phyloP scores from a whole-genome alignment of 2,888 invertebrate species.

The Gerris lacustris region DNA sequence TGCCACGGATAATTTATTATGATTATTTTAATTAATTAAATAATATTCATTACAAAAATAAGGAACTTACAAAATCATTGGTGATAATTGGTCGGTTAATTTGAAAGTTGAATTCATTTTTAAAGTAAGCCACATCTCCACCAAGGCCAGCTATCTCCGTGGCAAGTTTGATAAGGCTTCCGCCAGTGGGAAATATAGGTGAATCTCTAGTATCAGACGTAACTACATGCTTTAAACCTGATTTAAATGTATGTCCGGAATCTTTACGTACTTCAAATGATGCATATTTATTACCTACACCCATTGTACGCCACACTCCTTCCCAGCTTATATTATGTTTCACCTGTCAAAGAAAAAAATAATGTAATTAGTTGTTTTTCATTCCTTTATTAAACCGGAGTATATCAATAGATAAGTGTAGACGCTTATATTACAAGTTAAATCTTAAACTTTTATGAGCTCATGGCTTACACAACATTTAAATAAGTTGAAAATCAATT shows the following conservation, averaged over 20 bases:
- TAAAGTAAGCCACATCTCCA: conserved; percentile 81
- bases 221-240: conserved; percentile 67
- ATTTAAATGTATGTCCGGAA: conserved; percentile 80
- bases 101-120: conserved; percentile 65
- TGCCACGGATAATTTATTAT: too few species aligned
- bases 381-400: too few species aligned
- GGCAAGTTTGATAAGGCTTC: conserved; percentile 54
- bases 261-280: conserved; percentile 80
- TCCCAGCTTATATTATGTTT: conserved; percentile 83
- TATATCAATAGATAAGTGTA: too few species aligned
- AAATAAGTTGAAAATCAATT: too few species aligned
- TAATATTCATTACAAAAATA: too few species aligned
- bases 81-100: conserved; percentile 49
- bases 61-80: conserved; percentile 44
- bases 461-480: too few species aligned
- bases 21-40: too few species aligned
- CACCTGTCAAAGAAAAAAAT: conserved; percentile 41
- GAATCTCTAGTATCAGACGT: conserved; percentile 69
- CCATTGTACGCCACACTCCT: conserved; percentile 66
- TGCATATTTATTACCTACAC: conserved; percentile 52
- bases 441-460: too few species aligned
- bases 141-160: conserved; percentile 82
- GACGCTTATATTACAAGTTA: too few species aligned
- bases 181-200: conserved; percentile 63
- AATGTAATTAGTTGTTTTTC: background rate